Conservation (phyloP, 2,113 vertebrate species). For the Cebidichthys violaceus region DNA sequence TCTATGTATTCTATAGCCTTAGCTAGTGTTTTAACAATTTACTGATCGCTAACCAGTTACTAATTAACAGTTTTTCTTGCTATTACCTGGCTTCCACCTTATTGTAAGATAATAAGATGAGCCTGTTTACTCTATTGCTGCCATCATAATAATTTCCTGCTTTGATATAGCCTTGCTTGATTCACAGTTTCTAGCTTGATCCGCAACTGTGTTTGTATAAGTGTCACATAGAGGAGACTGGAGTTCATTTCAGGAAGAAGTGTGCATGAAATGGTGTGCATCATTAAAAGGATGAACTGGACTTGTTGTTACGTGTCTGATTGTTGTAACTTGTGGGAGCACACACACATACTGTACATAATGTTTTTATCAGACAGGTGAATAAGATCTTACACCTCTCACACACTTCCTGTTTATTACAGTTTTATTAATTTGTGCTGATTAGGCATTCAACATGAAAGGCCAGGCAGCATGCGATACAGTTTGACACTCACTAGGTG, state of each 20-base stretch:
- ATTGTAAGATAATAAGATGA: slow-evolving; percentile 19
- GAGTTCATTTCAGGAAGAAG: slow-evolving; percentile 1
- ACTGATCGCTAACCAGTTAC: slow-evolving; percentile 26
- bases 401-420: neutral
- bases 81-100: slow-evolving; percentile 38
- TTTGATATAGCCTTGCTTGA: neutral
- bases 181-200: slow-evolving; percentile 13
- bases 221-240: slow-evolving; percentile 11
- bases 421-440: neutral
- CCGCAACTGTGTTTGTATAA: slow-evolving; percentile 13
- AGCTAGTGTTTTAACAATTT: neutral
- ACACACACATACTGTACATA: neutral
- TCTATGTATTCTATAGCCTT: neutral
- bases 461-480: neutral
- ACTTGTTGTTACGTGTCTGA: neutral
- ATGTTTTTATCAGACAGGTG: neutral
- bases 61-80: slow-evolving; percentile 17
- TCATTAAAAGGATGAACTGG: slow-evolving; percentile 49
- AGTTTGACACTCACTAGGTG: slow-evolving; percentile 17
- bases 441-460: neutral
- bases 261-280: slow-evolving; percentile 27
- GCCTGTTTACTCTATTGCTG: neutral
- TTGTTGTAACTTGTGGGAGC: neutral
- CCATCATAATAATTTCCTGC: slow-evolving; percentile 9
- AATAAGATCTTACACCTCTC: neutral